Base-by-base conservation (phyloP, 2,113 vertebrate genomes). In the Cryptomyrus ogoouensis region DNA sequence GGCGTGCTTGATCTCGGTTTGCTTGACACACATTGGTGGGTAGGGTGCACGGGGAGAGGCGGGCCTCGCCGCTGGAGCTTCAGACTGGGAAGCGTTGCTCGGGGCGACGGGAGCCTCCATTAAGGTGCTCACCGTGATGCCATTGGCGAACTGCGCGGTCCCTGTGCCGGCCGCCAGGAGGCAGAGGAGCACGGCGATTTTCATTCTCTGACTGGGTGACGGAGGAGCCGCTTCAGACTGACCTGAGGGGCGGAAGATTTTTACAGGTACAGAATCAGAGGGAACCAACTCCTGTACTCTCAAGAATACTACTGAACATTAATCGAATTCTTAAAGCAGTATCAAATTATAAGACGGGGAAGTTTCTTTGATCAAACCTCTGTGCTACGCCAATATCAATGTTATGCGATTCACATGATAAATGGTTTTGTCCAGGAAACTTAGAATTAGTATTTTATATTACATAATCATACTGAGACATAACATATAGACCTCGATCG, bases 11-110 rank as follows among this genome's bases (percentile, higher is more conserved):
- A 98, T 98, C 89, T 97, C 97, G 0, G 96, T 96, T 0, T 91
- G 97, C 89, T 95, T 95, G 27, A 91, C 12, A 1, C 97, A 98
- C 91, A 97, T 95, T 1, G 97, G 96, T 1, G 95, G 95, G 56
- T 91, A 92, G 0, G 96, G 92, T 0, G 83, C 88, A 88, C 91
- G 92, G 0, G 95, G 93, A 2, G 90, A 86, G 24, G 46, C 87
- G 0, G 90, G 92, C 80, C 52, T 91, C 0, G 31, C 58, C 50
- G 80, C 24, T 89, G 91, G 1, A 84, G 90, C 10, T 80, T 74
- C 83, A 0, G 50, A 83, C 66, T 85, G 6, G 5, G 95, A 94
- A 15, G 9, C 0, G 24, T 96, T 95, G 90, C 62, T 52, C n/a
- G 8, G 90, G n/a, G 6, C 39, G 12, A 44, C 5, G 2, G 62